phyloP scores from a whole-genome alignment of 2,888 invertebrate genomes.

The Archaeoteleia sp. region DNA sequence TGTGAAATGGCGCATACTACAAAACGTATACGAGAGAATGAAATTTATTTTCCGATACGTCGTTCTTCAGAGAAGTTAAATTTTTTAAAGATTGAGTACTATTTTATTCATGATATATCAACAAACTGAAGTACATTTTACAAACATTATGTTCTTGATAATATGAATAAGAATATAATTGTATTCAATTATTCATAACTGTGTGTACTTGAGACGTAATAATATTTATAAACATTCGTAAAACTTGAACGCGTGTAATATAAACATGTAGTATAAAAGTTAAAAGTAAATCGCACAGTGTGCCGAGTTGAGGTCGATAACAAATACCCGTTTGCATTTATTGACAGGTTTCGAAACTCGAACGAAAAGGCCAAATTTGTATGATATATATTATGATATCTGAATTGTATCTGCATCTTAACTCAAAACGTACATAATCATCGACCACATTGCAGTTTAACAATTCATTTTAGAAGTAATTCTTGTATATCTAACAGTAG shows the following conservation, averaged over 20 bases:
- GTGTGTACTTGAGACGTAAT: slow-evolving; percentile 21
- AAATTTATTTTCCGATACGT: too few relatives aligned
- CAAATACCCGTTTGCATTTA: slow-evolving; percentile 4
- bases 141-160: too few relatives aligned
- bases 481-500: slow-evolving; percentile 16
- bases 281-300: slow-evolving; percentile 42
- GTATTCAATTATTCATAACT: slow-evolving; percentile 3
- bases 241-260: slow-evolving; percentile 36
- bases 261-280: slow-evolving; percentile 48
- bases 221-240: slow-evolving; percentile 36
- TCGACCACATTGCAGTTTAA: slow-evolving; percentile 42
- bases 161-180: too few relatives aligned
- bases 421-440: slow-evolving; percentile 24
- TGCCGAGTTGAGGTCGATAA: slow-evolving; percentile 42
- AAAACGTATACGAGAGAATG: too few relatives aligned
- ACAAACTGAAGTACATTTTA: too few relatives aligned
- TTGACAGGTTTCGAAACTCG: neutral
- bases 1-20: slow-evolving; percentile 21
- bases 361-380: slow-evolving; percentile 4
- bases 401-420: slow-evolving; percentile 20
- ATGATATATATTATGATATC: neutral
- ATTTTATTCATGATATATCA: too few relatives aligned
- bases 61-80: too few relatives aligned
- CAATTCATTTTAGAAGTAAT: slow-evolving; percentile 28
- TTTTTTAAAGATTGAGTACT: too few relatives aligned